Evolutionary conservation across 2,888 invertebrate genomes (phyloP).

Genomic region (Pristionchus entomophagus): DNA sequence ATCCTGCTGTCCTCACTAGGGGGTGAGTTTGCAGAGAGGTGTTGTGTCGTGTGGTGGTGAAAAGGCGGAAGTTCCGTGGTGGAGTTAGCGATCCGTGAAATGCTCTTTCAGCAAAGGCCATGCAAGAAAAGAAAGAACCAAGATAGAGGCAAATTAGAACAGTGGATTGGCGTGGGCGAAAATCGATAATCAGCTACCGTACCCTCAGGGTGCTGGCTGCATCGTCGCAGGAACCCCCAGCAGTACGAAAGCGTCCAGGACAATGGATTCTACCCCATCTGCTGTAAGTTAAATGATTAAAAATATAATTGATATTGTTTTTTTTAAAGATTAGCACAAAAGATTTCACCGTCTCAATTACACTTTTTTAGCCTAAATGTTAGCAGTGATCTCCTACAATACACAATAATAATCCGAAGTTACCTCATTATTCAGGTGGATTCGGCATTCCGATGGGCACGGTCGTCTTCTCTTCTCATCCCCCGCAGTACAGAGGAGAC

Average conservation of each 20-base stretch:
- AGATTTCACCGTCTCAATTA: too few species aligned
- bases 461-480: constrained; percentile 74
- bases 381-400: not conserved
- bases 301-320: too few species aligned
- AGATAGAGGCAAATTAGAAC: too few species aligned
- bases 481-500: constrained; percentile 69
- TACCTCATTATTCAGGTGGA: constrained; percentile 65
- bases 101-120: not conserved
- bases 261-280: constrained; percentile 73
- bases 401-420: not conserved
- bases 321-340: not conserved
- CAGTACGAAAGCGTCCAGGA: constrained; percentile 73
- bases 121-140: too few species aligned
- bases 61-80: not conserved
- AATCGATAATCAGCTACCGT: not conserved
- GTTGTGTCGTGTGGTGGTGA: not conserved
- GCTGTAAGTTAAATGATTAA: constrained; percentile 73
- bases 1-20: not conserved
- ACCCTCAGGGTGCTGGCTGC: constrained; percentile 70
- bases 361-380: too few species aligned
- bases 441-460: constrained; percentile 74
- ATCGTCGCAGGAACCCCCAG: constrained; percentile 73
- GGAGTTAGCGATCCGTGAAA: not conserved
- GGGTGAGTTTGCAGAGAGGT: constrained; percentile 33
- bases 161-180: not conserved